Conservation (phyloP, 2,888 invertebrate species). For the Schrankia costaestrigalis region DNA sequence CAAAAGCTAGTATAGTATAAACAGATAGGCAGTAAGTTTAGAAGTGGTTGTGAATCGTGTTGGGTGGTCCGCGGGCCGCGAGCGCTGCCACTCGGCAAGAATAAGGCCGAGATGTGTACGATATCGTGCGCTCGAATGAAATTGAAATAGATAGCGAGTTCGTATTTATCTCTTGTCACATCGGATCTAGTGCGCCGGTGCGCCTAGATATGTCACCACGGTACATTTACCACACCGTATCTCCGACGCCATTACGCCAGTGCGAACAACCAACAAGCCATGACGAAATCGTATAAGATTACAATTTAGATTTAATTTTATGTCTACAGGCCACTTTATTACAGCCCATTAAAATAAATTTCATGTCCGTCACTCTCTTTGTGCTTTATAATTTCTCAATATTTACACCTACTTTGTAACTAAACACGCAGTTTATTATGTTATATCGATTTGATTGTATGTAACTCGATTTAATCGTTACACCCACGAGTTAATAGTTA, state of each 20-base stretch:
- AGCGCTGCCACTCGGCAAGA: slow-evolving; percentile 48
- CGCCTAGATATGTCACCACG: slow-evolving; percentile 64
- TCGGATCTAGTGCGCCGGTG: slow-evolving; percentile 69
- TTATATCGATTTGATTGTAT: slow-evolving; percentile 11
- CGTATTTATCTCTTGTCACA: slow-evolving; percentile 65
- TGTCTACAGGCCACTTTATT: slow-evolving; percentile 28
- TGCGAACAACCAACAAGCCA: slow-evolving; percentile 35
- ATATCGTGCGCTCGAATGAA: slow-evolving; percentile 69
- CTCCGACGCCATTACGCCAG: slow-evolving; percentile 34
- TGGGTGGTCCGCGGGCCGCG: slow-evolving; percentile 69
- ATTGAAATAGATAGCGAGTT: slow-evolving; percentile 72
- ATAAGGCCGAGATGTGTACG: slow-evolving; percentile 74
- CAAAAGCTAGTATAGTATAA: slow-evolving; percentile 62
- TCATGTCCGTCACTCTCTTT: slow-evolving; percentile 24
- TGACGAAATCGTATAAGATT: slow-evolving; percentile 39
- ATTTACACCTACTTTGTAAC: slow-evolving; percentile 22
- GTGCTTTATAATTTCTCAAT: slow-evolving; percentile 25
- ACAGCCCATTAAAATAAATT: slow-evolving; percentile 31
- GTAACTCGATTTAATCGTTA: slow-evolving; percentile 12
- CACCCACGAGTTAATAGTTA: slow-evolving; percentile 31
- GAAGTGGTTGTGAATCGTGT: slow-evolving; percentile 60
- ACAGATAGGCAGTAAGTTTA: slow-evolving; percentile 68
- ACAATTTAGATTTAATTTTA: slow-evolving; percentile 35
- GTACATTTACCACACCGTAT: slow-evolving; percentile 47
- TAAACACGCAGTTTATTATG: slow-evolving; percentile 4